A percentile compares a stretch with the other conserved stretches of the same genome.
phyloP scores from a whole-genome alignment of 2,113 vertebrate genomes.

The Procavia capensis region DNA sequence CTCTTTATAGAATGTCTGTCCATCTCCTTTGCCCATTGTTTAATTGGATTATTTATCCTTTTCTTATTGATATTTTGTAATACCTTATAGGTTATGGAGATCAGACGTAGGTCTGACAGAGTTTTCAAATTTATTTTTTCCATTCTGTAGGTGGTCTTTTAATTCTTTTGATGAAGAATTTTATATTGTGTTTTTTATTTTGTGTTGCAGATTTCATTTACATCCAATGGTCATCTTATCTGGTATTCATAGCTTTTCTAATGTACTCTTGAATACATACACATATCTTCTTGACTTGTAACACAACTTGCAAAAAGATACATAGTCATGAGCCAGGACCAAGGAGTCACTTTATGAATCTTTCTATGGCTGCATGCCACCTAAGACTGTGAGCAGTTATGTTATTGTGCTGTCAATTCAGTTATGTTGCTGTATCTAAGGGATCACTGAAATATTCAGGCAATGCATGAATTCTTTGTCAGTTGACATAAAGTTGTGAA shows the following conservation, averaged over 20 bases:
- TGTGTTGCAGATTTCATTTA: conserved; percentile 29
- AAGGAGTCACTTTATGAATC: neutral
- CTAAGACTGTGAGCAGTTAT: neutral
- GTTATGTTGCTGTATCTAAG: conserved; percentile 48
- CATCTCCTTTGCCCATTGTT: no score
- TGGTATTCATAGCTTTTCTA: neutral
- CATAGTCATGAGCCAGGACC: conserved; percentile 51
- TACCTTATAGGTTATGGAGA: no score
- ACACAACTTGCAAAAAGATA: conserved; percentile 23
- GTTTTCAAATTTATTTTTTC: no score
- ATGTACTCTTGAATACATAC: neutral
- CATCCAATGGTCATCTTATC: neutral
- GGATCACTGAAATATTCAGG: conserved; percentile 52
- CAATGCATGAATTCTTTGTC: neutral
- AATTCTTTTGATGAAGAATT: no score
- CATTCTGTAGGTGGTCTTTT: no score
- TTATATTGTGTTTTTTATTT: conserved; percentile 48
- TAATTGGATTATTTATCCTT: no score
- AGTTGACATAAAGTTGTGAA: conserved; percentile 57
- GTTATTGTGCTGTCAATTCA: neutral
- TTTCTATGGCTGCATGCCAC: neutral
- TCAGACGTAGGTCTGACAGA: no score
- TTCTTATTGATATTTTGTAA: no score
- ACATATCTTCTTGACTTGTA: conserved; percentile 65
- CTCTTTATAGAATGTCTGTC: no score